Base-by-base conservation (phyloP, 2,113 vertebrate genomes). In the Melanerpes aurifrons region DNA sequence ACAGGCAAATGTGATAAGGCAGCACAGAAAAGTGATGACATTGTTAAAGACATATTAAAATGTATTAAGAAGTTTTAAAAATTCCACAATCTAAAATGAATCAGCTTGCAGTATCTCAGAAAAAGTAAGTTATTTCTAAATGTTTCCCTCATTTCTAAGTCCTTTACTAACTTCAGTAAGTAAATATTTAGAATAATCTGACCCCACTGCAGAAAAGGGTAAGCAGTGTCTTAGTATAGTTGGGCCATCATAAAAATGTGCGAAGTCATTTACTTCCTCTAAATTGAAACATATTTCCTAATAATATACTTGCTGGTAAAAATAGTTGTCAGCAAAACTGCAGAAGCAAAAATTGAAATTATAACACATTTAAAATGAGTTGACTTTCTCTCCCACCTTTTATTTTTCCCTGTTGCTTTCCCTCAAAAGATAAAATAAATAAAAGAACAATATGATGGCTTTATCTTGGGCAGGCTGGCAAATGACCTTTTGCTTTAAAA, bases 31-130 rank as follows among this genome's bases (percentile, higher is more conserved):
- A 91, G 26, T 57, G 83, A 91, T 64, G 7, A 70, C 47, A 93
- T 87, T 78, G 80, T 93, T 75, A 61, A 85, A 93, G 82, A 87
- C 62, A 83, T 63, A 90, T 92, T 96, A 93, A 95, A 96, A 96
- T 89, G 40, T 56, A 86, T 78, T 90, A 93, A 86, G 69, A 87
- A 86, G 31, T 88, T 87, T 31, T 25, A 86, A 97, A 95, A 90
- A 48, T 66, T 86, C 48, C 66, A 81, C 75, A 94, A 89, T 90
- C 86, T 89, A 90, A 94, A 95, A 95, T 85, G 12, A 95, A 93
- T 76, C 74, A 6, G 2, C 64, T 69, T 95, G 32, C 59, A 94
- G 62, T 74, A 87, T 74, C 90, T 96, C 78, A 95, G 67, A 95
- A 94, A 92, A 7, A 73, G 68, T 71, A 89, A 86, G 40, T 20